Evolutionary conservation across 2,888 invertebrate genomes (phyloP).

Genomic region (Platypus cylindrus): DNA sequence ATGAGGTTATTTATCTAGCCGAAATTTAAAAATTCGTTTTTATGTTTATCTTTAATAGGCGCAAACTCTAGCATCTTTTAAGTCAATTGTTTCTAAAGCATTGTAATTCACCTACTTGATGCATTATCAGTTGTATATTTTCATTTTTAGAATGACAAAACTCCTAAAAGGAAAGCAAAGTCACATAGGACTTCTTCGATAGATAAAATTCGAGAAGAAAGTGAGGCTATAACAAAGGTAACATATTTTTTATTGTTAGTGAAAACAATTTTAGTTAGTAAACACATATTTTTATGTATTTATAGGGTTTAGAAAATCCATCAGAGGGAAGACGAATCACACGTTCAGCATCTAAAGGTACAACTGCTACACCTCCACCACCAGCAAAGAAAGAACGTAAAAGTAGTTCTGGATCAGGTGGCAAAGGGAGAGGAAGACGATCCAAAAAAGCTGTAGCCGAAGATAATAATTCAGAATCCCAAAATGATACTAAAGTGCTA

Average conservation of each 20-base stretch:
- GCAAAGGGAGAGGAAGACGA: slow-evolving; percentile 30
- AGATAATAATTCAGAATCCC: slow-evolving; percentile 27
- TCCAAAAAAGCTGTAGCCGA: slow-evolving; percentile 27
- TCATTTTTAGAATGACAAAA: slow-evolving; percentile 18
- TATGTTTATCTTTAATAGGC: no score
- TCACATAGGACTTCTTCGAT: slow-evolving; percentile 36
- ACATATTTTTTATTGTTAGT: no score
- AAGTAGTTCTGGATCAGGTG: slow-evolving; percentile 15
- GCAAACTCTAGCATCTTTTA: no score
- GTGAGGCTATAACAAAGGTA: slow-evolving; percentile 41
- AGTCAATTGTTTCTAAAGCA: no score
- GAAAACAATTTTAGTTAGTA: no score
- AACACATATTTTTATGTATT: no score
- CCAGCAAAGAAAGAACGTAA: slow-evolving; percentile 40
- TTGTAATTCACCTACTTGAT: no score
- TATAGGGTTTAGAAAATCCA: slow-evolving; percentile 36
- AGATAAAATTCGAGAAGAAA: slow-evolving; percentile 39
- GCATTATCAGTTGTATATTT: slow-evolving; percentile 7
- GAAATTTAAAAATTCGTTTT: no score
- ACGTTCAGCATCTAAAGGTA: slow-evolving; percentile 42
- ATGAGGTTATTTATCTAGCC: no score
- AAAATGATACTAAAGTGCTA: slow-evolving; percentile 29
- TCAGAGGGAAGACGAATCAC: slow-evolving; percentile 45
- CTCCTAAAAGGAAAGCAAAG: slow-evolving; percentile 35
- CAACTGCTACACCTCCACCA: slow-evolving; percentile 39